Conservation (phyloP, 2,113 vertebrate genomes). For the Ctenomys sociabilis region DNA sequence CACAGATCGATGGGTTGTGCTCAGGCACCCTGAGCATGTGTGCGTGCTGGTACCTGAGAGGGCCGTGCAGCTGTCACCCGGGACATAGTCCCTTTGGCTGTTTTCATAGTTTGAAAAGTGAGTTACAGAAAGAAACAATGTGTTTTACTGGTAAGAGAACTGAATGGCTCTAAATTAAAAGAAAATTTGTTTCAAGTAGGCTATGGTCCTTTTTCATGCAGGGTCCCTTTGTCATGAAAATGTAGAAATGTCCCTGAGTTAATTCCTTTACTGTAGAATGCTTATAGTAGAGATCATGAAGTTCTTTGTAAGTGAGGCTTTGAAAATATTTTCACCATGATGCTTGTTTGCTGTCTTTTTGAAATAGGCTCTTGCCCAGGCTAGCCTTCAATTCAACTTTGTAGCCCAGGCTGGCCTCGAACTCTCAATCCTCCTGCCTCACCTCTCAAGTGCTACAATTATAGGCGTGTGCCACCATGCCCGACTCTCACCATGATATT, state of each 20-base stretch:
- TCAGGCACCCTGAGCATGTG: not conserved
- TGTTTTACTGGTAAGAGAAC: not conserved
- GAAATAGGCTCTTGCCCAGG: too few relatives aligned
- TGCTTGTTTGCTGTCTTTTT: too few relatives aligned
- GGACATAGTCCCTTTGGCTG: not conserved
- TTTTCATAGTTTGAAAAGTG: slow-evolving; percentile 23
- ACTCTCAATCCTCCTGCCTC: too few relatives aligned
- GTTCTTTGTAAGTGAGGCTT: not conserved
- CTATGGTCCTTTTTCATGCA: not conserved
- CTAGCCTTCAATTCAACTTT: too few relatives aligned
- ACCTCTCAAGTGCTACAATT: too few relatives aligned
- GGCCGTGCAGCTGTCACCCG: not conserved
- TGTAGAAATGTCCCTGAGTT: not conserved
- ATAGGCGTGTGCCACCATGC: too few relatives aligned
- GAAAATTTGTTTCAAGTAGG: not conserved
- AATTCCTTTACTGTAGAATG: not conserved
- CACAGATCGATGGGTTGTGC: not conserved
- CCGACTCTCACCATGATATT: not conserved
- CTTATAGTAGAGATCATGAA: not conserved
- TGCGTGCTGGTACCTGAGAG: not conserved
- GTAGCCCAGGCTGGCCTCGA: too few relatives aligned
- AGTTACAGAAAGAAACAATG: slow-evolving; percentile 25
- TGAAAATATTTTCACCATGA: slow-evolving; percentile 16
- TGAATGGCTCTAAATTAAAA: slow-evolving; percentile 2
- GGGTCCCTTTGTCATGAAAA: not conserved